phyloP scores from a whole-genome alignment of 1,140 invertebrate species.

The Lineus longissimus region DNA sequence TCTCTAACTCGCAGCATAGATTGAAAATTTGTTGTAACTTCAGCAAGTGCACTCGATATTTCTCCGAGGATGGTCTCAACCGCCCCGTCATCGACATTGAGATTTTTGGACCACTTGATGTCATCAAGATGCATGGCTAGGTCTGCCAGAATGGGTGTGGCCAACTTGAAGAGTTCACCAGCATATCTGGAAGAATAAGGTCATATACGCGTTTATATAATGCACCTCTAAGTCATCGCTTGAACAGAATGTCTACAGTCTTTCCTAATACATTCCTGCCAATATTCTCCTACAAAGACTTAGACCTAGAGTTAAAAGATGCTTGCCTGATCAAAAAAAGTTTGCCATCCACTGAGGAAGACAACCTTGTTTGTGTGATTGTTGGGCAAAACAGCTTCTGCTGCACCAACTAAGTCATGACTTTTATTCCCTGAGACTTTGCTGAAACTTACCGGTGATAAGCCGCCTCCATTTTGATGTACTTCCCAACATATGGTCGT shows the following conservation, averaged over 20 bases:
- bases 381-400: no score
- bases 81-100: conserved; percentile 20
- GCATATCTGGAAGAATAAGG: conserved; percentile 26
- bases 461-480: conserved; percentile 37
- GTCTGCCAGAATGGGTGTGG: conserved; percentile 27
- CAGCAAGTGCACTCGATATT: no score
- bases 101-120: conserved; percentile 23
- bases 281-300: no score
- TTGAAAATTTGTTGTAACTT: no score
- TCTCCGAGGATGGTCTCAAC: conserved; percentile 10
- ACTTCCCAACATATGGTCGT: conserved; percentile 39
- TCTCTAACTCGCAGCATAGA: no score
- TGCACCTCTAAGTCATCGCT: background rate
- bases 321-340: no score
- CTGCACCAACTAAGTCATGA: no score
- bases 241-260: background rate
- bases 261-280: no score
- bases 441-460: conserved; percentile 30
- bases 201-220: background rate
- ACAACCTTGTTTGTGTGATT: no score
- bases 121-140: conserved; percentile 28
- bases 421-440: no score
- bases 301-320: no score
- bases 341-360: no score
- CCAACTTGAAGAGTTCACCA: conserved; percentile 24